These are phyloP conservation scores for Syrphus vitripennis DNA, from an alignment of 2,888 invertebrate genomes.

Conservation along the genomic window DNA sequence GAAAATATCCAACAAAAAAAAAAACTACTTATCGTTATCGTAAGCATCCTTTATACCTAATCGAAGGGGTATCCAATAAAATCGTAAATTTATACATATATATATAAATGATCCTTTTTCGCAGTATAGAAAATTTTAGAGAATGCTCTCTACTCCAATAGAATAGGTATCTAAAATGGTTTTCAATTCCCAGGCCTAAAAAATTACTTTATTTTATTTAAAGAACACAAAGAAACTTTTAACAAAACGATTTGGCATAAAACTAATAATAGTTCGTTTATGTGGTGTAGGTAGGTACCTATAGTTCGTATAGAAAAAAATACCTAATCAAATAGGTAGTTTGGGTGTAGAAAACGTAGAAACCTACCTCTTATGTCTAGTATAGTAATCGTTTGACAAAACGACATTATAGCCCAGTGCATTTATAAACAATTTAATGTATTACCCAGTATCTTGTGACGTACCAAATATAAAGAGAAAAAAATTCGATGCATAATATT, in stretches of 20 bases:
- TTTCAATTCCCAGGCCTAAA: neutral
- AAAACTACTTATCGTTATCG: neutral
- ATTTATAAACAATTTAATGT: no score
- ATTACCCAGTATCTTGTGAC: no score
- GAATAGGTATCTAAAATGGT: neutral
- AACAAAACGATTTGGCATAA: conserved; percentile 9
- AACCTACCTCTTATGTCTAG: neutral
- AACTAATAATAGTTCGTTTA: conserved; percentile 8
- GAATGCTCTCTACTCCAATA: no score
- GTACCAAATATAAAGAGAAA: no score
- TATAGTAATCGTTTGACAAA: neutral
- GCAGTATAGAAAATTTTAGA: no score
- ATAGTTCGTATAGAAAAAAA: neutral
- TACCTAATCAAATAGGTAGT: neutral
- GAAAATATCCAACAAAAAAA: neutral
- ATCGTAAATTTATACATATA: no score
- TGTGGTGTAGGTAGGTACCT: neutral
- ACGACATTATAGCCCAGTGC: no score
- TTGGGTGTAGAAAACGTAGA: neutral
- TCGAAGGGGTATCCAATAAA: neutral
- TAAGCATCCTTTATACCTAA: neutral
- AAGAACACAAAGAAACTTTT: neutral
- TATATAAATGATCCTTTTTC: no score
- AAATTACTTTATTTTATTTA: neutral
- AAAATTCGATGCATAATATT: no score